phyloP scores from a whole-genome alignment of 1,140 invertebrate genomes.

The Penaeus vannamei region DNA sequence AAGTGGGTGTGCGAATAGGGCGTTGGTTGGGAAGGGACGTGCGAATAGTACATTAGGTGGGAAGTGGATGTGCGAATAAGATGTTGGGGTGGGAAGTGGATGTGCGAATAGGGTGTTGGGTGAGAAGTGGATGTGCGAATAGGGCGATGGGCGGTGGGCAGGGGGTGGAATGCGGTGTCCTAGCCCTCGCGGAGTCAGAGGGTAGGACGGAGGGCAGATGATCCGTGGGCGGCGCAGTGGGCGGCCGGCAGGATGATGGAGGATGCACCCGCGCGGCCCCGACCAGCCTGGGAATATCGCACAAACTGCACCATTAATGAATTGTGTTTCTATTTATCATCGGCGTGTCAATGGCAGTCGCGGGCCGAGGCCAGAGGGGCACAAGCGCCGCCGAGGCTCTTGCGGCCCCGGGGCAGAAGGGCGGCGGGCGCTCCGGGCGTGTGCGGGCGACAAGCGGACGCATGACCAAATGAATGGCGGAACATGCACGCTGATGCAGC shows the following conservation, averaged over 20 bases:
- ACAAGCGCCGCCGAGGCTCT: neutral
- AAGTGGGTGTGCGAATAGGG: too few species aligned
- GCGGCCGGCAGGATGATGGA: conserved; percentile 16
- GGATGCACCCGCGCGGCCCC: neutral
- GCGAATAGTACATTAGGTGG: too few species aligned
- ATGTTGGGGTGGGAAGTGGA: too few species aligned
- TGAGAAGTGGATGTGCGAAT: too few species aligned
- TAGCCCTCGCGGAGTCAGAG: neutral
- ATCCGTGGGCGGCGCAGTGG: neutral
- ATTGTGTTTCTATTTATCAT: conserved; percentile 53
- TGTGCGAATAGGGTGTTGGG: too few species aligned
- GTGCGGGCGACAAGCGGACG: neutral
- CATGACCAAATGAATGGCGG: conserved; percentile 44
- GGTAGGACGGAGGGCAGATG: neutral
- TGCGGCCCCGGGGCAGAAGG: neutral
- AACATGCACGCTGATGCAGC: conserved; percentile 35
- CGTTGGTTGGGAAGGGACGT: too few species aligned
- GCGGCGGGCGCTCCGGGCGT: neutral
- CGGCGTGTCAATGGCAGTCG: neutral
- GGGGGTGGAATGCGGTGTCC: neutral
- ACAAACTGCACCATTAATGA: conserved; percentile 45
- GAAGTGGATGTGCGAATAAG: too few species aligned
- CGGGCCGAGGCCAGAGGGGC: conserved; percentile 3
- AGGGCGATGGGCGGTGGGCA: neutral
- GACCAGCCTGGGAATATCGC: neutral